A percentile compares a stretch with the other conserved stretches of the same genome.
These are phyloP conservation scores for Cavia aperea DNA, from an alignment of 2,113 vertebrate genomes.

Conservation along the genomic window DNA sequence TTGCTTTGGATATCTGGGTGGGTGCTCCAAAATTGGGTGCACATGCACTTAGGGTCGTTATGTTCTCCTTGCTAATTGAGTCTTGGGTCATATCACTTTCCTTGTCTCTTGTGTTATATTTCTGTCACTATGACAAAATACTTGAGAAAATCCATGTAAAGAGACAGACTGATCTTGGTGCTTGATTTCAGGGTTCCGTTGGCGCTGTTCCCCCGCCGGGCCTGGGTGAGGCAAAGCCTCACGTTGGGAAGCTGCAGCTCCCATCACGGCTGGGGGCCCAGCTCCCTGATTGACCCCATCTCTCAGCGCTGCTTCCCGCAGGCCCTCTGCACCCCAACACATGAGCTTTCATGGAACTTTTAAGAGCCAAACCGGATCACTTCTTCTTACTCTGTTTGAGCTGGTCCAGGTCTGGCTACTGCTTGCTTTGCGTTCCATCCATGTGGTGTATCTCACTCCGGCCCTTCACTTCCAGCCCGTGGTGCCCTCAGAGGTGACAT, in stretches of 20 bases:
- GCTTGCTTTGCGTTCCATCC: background rate
- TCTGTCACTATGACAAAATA: background rate
- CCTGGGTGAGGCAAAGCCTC: background rate
- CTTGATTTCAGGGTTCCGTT: background rate
- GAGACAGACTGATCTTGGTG: background rate
- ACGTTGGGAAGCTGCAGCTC: background rate
- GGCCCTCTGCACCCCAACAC: background rate
- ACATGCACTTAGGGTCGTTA: background rate
- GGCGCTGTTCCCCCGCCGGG: background rate
- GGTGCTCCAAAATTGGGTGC: background rate
- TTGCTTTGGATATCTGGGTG: background rate
- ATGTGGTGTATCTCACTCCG: too few relatives aligned
- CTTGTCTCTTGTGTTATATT: background rate
- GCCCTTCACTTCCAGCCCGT: background rate
- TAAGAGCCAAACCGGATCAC: background rate
- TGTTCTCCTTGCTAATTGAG: background rate
- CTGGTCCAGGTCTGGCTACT: background rate
- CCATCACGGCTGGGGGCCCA: too few relatives aligned
- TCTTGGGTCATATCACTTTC: background rate
- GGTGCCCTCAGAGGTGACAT: too few relatives aligned
- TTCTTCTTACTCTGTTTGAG: background rate
- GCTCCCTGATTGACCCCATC: background rate
- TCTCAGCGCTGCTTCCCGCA: background rate
- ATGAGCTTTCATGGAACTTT: background rate
- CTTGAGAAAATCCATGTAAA: background rate